These are phyloP conservation scores for Alectoris magna DNA, from an alignment of 2,797 vertebrate genomes.

Conservation along the genomic window DNA sequence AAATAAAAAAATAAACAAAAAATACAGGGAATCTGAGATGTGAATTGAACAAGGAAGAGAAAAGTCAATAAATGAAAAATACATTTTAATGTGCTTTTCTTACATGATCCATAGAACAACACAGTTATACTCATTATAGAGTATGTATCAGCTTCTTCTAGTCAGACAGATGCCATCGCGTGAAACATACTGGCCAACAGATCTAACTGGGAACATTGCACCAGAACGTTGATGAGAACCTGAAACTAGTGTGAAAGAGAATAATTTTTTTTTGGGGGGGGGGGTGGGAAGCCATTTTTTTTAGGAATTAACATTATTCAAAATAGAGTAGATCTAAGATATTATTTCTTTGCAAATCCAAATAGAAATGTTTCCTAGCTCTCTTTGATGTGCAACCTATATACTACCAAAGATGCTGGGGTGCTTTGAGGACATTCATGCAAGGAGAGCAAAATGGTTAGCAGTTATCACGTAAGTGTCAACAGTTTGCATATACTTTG, in stretches of 20 bases:
- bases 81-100: background rate
- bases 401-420: background rate
- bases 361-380: background rate
- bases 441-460: background rate
- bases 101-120: background rate
- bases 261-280: background rate
- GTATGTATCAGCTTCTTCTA: background rate
- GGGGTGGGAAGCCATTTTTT: background rate
- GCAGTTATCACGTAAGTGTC: background rate
- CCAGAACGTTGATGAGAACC: background rate
- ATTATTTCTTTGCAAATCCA: background rate
- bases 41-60: conserved; percentile 3
- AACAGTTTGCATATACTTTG: background rate
- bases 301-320: background rate
- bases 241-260: background rate
- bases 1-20: background rate
- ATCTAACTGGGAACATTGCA: background rate
- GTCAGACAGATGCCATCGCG: background rate
- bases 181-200: conserved; percentile 26
- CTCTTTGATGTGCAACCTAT: background rate
- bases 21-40: background rate
- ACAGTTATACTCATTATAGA: background rate
- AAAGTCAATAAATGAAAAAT: conserved; percentile 9
- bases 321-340: background rate
- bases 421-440: background rate